Evolutionary conservation across 2,797 vertebrate genomes (phyloP), one percentile per base, ranked within the genome.

Genomic region (Hyperoplus lanceolatus): DNA sequence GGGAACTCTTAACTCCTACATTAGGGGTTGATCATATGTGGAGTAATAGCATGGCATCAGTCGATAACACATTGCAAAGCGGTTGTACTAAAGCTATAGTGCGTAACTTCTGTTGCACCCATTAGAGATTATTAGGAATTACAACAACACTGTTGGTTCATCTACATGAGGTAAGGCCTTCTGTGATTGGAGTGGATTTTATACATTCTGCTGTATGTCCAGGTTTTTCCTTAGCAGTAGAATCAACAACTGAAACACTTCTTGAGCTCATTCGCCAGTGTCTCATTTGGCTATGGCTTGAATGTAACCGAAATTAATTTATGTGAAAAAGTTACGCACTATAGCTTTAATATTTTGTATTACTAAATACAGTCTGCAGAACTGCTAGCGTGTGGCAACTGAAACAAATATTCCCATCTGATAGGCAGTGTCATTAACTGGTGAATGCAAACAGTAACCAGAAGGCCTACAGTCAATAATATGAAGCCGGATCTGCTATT

Each of bases 391-490:
- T 41, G 56, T 64, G 11, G 11, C 16, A 65, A 67, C 68, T 46
- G 64, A 70, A 77, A 59, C 75, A 90, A 88, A 84, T 3, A 80
- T 9, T 21, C 6, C 21, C 84, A 79, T 49, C 71, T 81, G 85
- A 21, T 16, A 39, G 36, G 51, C 48, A 13, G 55, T 73, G 67
- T 39, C 66, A 66, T 69, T 41, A 58, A 38, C 61, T 29, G 49
- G 6, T 29, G 39, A 51, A 53, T 14, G 64, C 72, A 89, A 86
- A 82, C 73, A 80, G 80, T 69, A 78, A 88, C 77, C 75, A 81
- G 51, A 75, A 77, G 7, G 59, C 48, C 3, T 18, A 50, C 4
- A 66, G 70, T 75, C 61, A 71, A 76, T 29, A 29, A 29, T 11
- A 75, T 36, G 18, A 66, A 51, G 36, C 4, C 43, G 15, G 11